Conservation (phyloP, 2,797 vertebrate species). For the Hirundo rustica region DNA sequence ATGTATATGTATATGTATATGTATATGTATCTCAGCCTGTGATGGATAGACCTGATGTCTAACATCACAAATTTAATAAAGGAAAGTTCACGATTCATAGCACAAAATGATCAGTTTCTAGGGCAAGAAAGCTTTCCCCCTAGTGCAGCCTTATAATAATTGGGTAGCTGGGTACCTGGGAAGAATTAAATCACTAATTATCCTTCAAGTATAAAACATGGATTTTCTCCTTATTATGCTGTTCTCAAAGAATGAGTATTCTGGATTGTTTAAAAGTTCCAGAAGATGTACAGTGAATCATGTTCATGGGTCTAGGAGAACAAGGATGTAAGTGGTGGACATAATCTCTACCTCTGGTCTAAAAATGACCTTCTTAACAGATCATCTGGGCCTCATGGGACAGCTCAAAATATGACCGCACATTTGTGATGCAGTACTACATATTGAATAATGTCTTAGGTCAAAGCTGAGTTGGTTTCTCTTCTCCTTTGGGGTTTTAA, state of each 20-base stretch:
- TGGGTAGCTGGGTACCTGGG: background rate
- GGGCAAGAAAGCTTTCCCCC: background rate
- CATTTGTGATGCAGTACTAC: background rate
- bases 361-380: background rate
- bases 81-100: background rate
- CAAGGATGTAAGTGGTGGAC: rapidly evolving
- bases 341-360: background rate
- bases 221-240: background rate
- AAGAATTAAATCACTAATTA: background rate
- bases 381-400: background rate
- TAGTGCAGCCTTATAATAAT: background rate
- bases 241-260: background rate
- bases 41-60: background rate
- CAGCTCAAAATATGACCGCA: background rate
- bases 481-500: background rate
- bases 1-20: too few species aligned
- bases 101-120: background rate
- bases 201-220: background rate
- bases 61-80: background rate
- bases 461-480: background rate
- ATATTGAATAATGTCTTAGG: background rate
- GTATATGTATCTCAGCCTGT: background rate
- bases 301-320: background rate
- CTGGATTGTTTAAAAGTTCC: background rate
- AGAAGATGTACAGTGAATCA: background rate